Evolutionary conservation across 1,140 invertebrate genomes (phyloP), one percentile per base, ranked within the genome.

Genomic region (Bombus sylvicola): DNA sequence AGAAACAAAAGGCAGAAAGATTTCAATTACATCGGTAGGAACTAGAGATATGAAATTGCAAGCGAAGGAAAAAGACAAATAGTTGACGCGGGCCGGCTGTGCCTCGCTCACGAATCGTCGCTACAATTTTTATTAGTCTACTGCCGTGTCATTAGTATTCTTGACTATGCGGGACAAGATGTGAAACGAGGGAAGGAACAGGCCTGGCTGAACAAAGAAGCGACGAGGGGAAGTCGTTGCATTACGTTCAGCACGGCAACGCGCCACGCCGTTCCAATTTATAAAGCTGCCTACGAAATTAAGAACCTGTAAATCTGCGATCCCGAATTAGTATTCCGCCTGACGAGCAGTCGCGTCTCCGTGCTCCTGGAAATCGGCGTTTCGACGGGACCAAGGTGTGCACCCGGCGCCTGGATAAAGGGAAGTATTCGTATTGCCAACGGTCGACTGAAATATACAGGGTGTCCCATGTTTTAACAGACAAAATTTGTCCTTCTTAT

Each of bases 271-370:
- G 88, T 89, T 81, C 59, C 88, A 93, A 93, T 93, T 93, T 94
- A 93, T 94, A 90, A 85, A 94, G 92, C 92, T 86, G 86, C 88
- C 85, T 78, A 83, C 90, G 92, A 94, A 94, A 94, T 94, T 93
- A 94, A 94, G 93, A 93, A 94, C 90, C 93, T 93, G 93, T 92
- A 93, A 94, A 94, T 94, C 92, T 92, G 93, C 93, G 90, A 93
- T 93, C 88, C 90, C 91, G 93, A 94, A 94, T 94, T 94, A 94
- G 94, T 94, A 94, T 94, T 93, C 94, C 89, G 87, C 78, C 90
- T 91, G 92, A 93, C 92, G 90, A 91, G 86, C 92, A n/a, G 62
- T 39, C 76, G 81, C 53, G 81, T 86, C 82, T 59, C 53, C 83
- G 39, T 37, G 81, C 76, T 57, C 59, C 68, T 88, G 82, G 77